Percentiles rank a stretch among this genome's conserved stretches.
phyloP scores from a whole-genome alignment of 2,888 invertebrate species.

The Xestia xanthographa region DNA sequence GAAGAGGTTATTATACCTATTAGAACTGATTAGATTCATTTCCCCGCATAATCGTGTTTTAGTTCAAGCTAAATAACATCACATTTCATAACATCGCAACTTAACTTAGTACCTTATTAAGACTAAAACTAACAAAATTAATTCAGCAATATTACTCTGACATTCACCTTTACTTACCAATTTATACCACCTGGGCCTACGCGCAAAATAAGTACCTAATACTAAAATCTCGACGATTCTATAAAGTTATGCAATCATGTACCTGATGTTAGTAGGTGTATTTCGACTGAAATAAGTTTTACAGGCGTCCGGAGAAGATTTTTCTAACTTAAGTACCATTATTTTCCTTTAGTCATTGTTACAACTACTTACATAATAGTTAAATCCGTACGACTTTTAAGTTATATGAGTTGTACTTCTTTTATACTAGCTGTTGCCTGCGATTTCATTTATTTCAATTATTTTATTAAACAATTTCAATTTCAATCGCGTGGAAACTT shows the following conservation, averaged over 20 bases:
- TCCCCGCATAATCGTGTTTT: background rate
- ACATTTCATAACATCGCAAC: conserved; percentile 4
- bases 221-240: conserved; percentile 38
- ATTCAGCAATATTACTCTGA: conserved; percentile 23
- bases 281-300: background rate
- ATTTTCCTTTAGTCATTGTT: too few species aligned
- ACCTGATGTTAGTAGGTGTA: conserved; percentile 21
- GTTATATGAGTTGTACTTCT: background rate
- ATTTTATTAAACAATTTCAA: too few species aligned
- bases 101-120: conserved; percentile 11
- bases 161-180: conserved; percentile 18
- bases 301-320: background rate
- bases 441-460: background rate
- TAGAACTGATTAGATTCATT: background rate
- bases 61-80: background rate
- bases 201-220: conserved; percentile 9
- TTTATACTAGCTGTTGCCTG: background rate
- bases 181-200: conserved; percentile 47
- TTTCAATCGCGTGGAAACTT: background rate
- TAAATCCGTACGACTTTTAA: background rate
- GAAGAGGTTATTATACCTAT: too few species aligned
- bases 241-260: conserved; percentile 42
- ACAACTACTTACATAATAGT: too few species aligned
- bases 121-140: conserved; percentile 34
- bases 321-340: background rate